Conservation (phyloP, 1,140 invertebrate species). For the Drosophila suzukii region DNA sequence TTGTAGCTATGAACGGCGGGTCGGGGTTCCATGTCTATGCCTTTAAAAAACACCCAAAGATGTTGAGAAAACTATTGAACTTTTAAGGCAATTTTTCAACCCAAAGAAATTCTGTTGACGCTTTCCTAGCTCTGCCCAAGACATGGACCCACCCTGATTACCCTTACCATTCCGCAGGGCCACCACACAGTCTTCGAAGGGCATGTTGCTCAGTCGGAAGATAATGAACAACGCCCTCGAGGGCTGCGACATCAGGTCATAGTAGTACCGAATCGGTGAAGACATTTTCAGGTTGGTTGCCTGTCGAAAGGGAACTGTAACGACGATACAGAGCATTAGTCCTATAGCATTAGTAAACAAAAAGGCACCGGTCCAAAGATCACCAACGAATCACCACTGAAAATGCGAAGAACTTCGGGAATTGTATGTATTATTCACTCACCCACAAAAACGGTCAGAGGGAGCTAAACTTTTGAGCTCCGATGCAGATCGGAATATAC, state of each 20-base stretch:
- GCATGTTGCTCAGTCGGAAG: constrained; percentile 87
- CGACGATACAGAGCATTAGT: background rate
- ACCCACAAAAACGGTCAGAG: constrained; percentile 10
- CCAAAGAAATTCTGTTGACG: too few species aligned
- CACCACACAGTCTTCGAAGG: constrained; percentile 87
- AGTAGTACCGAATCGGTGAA: constrained; percentile 87
- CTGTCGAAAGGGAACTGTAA: constrained; percentile 35
- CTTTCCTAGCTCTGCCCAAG: background rate
- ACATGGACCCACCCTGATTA: background rate
- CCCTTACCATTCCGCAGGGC: constrained; percentile 86
- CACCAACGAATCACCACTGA: constrained; percentile 6
- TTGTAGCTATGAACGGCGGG: background rate
- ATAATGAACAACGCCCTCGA: constrained; percentile 90
- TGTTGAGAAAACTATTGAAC: background rate
- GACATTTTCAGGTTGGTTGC: constrained; percentile 42
- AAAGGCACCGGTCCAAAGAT: constrained; percentile 55
- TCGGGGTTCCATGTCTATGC: background rate
- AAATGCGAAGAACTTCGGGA: background rate
- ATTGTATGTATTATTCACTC: constrained; percentile 13
- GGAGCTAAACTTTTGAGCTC: constrained; percentile 17
- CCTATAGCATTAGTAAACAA: background rate
- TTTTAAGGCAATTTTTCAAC: background rate
- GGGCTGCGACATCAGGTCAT: constrained; percentile 91
- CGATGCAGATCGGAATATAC: constrained; percentile 4
- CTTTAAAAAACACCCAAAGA: constrained; percentile 55